A percentile compares a stretch with the other conserved stretches of the same genome.
Evolutionary conservation across 1,140 invertebrate species (phyloP).

Genomic region (Cotesia vestalis): DNA sequence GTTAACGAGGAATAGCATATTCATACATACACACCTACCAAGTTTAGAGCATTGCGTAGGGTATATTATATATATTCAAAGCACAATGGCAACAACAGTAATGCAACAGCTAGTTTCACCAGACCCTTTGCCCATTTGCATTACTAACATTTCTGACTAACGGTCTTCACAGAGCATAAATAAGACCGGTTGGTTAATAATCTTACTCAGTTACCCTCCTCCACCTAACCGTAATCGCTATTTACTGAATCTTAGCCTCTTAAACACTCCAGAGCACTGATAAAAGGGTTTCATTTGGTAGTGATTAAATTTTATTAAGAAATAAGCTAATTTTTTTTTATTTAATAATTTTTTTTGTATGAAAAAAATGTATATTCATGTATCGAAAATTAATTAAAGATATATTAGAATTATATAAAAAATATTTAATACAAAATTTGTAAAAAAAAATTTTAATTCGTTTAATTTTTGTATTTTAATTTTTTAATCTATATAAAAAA

Average conservation of each 20-base stretch:
- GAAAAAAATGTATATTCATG: too few species aligned
- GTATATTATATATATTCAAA: conserved; percentile 26
- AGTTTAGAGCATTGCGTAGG: conserved; percentile 35
- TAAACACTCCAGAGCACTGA: conserved; percentile 33
- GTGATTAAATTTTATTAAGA: too few species aligned
- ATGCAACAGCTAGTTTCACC: conserved; percentile 33
- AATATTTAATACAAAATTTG: too few species aligned
- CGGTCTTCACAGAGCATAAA: conserved; percentile 49
- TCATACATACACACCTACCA: too few species aligned
- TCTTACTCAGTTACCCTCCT: conserved; percentile 52
- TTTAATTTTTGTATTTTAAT: too few species aligned
- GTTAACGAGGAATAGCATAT: conserved; percentile 38
- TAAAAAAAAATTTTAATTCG: too few species aligned
- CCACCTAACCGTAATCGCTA: conserved; percentile 49
- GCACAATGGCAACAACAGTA: conserved; percentile 7
- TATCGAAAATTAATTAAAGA: too few species aligned
- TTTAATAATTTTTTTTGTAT: too few species aligned
- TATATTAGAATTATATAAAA: too few species aligned
- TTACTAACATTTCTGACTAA: conserved; percentile 40
- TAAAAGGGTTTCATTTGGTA: too few species aligned
- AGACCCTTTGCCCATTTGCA: background rate
- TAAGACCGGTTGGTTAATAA: conserved; percentile 59
- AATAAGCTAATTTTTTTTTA: too few species aligned
- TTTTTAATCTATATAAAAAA: too few species aligned
- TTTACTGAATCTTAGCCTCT: conserved; percentile 54